phyloP scores from a whole-genome alignment of 2,797 vertebrate species.

The Dipus sagitta region DNA sequence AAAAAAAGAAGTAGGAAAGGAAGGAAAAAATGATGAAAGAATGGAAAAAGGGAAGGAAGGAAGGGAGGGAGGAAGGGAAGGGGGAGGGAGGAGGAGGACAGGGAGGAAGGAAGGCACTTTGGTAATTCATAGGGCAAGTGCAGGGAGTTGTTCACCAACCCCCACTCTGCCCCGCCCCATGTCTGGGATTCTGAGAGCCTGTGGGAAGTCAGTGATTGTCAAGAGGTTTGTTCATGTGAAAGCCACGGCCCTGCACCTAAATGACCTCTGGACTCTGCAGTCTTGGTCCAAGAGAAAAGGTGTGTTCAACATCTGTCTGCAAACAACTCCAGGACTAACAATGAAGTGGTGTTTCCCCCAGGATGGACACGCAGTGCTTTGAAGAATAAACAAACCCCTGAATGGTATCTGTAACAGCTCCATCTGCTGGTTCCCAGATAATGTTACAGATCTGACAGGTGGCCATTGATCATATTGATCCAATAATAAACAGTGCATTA shows the following conservation, averaged over 20 bases:
- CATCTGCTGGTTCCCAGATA: conserved; percentile 86
- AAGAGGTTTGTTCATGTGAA: conserved; percentile 17
- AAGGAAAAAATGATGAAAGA: not conserved
- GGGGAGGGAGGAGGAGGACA: not conserved
- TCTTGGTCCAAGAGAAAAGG: conserved; percentile 56
- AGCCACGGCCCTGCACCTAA: not conserved
- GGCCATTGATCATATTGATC: conserved; percentile 84
- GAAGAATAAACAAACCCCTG: conserved; percentile 82
- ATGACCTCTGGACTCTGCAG: conserved; percentile 38
- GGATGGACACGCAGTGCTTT: conserved; percentile 62
- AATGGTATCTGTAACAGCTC: conserved; percentile 85
- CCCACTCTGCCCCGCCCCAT: not conserved
- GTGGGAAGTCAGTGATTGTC: not conserved
- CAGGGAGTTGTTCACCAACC: too few relatives aligned
- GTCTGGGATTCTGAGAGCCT: not conserved
- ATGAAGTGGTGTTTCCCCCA: conserved; percentile 73
- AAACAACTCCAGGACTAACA: conserved; percentile 63
- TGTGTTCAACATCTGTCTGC: conserved; percentile 71
- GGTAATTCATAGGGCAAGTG: not conserved
- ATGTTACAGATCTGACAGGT: conserved; percentile 85
- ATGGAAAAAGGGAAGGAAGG: not conserved
- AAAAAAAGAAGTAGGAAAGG: not conserved
- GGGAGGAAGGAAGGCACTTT: not conserved
- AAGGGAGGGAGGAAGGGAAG: not conserved
- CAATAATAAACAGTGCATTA: conserved; percentile 83